phyloP scores from a whole-genome alignment of 2,113 vertebrate genomes.

The Paramormyrops kingsleyae region DNA sequence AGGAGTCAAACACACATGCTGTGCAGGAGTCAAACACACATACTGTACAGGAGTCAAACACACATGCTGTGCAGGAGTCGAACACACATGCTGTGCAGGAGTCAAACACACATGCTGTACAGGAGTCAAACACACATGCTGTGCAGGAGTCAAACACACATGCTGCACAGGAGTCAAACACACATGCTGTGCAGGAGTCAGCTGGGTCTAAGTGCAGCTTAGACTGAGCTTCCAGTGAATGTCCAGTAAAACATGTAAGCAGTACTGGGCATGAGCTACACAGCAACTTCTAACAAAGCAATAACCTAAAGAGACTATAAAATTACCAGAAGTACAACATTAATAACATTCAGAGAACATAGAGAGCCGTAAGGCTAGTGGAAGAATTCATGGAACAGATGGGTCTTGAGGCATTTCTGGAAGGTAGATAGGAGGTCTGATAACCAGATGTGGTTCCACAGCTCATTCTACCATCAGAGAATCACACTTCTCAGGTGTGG shows the following conservation, averaged over 20 bases:
- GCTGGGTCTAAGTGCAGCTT: not conserved
- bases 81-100: no score
- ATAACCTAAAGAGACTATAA: not conserved
- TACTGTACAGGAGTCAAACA: no score
- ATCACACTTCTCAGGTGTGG: not conserved
- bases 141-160: not conserved
- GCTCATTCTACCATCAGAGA: not conserved
- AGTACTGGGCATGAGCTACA: not conserved
- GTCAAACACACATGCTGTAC: not conserved
- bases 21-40: not conserved
- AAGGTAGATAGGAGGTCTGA: not conserved
- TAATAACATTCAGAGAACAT: not conserved
- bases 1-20: no score
- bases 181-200: not conserved
- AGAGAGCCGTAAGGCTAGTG: not conserved
- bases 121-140: not conserved
- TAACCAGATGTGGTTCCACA: not conserved
- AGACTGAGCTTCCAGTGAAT: not conserved
- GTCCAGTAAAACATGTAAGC: not conserved
- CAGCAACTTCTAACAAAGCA: not conserved
- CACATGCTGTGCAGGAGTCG: no score
- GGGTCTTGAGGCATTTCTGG: not conserved
- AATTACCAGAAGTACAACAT: not conserved
- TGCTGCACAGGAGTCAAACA: not conserved
- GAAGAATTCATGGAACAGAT: not conserved